These are phyloP conservation scores for Lapara coniferarum DNA, from an alignment of 2,888 invertebrate genomes.

Conservation along the genomic window DNA sequence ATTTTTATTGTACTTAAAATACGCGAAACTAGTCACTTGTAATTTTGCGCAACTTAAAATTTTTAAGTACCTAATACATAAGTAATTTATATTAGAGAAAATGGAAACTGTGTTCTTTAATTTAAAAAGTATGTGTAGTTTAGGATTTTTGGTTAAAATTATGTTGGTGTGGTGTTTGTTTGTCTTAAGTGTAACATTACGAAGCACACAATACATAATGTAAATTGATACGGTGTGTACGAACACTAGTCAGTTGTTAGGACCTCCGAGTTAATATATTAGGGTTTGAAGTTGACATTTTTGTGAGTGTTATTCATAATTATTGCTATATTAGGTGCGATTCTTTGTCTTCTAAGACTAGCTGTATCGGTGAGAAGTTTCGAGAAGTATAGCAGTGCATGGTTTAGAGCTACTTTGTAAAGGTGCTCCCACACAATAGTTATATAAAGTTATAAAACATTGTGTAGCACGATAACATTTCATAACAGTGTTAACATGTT, in stretches of 20 bases:
- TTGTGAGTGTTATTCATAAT: not conserved
- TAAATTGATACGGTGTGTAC: constrained; percentile 61
- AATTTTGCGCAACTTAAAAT: constrained; percentile 82
- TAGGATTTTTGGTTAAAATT: constrained; percentile 78
- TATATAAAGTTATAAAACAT: no score
- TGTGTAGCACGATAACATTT: no score
- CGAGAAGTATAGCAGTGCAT: no score
- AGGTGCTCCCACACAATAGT: no score
- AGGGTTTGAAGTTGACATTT: constrained; percentile 10
- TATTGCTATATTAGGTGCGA: not conserved
- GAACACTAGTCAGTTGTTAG: constrained; percentile 78
- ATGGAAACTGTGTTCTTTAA: constrained; percentile 79
- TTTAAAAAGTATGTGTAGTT: constrained; percentile 67
- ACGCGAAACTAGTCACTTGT: constrained; percentile 84
- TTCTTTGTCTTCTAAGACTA: no score
- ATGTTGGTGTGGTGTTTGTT: constrained; percentile 82
- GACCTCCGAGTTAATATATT: constrained; percentile 49
- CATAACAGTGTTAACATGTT: no score
- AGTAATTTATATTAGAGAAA: constrained; percentile 49
- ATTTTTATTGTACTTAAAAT: constrained; percentile 83
- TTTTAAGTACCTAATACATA: constrained; percentile 71
- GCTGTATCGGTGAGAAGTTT: no score
- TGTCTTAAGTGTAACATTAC: constrained; percentile 62
- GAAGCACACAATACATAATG: constrained; percentile 59
- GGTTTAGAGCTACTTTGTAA: no score